phyloP scores from a whole-genome alignment of 64 coral and sea anemone genomes.

The Dendrophyllia cribrosa region DNA sequence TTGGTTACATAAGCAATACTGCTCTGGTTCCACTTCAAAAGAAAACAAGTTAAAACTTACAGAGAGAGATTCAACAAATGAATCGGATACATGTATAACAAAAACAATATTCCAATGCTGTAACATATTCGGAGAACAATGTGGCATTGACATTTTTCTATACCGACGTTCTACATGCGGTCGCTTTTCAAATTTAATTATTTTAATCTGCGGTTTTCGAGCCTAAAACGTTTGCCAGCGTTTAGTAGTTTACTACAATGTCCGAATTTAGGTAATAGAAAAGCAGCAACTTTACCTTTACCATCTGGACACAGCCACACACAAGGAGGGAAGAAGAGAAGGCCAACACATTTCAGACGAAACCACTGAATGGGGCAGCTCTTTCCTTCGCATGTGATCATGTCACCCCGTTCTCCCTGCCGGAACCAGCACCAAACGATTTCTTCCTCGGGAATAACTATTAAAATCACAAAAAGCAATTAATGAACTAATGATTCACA shows the following conservation, averaged over 20 bases:
- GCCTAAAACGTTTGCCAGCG: neutral
- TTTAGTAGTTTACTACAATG: neutral
- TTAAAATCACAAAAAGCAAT: neutral
- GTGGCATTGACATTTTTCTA: too few relatives aligned
- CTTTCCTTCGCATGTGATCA: slow-evolving; percentile 15
- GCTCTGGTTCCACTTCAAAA: too few relatives aligned
- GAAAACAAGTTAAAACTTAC: too few relatives aligned
- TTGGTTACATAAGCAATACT: too few relatives aligned
- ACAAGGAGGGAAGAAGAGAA: slow-evolving; percentile 18
- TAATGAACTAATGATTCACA: too few relatives aligned
- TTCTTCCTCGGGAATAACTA: neutral
- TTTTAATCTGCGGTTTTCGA: too few relatives aligned
- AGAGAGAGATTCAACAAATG: too few relatives aligned
- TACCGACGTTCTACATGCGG: too few relatives aligned
- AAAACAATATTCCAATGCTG: too few relatives aligned
- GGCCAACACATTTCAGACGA: slow-evolving; percentile 35
- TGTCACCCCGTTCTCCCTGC: slow-evolving; percentile 18
- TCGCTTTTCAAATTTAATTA: too few relatives aligned
- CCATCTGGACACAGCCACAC: slow-evolving; percentile 55
- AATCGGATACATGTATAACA: too few relatives aligned
- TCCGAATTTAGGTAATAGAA: neutral
- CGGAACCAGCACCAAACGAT: slow-evolving; percentile 26
- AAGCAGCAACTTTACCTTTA: slow-evolving; percentile 16
- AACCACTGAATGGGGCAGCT: slow-evolving; percentile 50
- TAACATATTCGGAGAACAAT: too few relatives aligned